Percentiles rank a stretch among this genome's conserved stretches.
Evolutionary conservation across 2,113 vertebrate species (phyloP).

Genomic region (Triplophysa dalaica): DNA sequence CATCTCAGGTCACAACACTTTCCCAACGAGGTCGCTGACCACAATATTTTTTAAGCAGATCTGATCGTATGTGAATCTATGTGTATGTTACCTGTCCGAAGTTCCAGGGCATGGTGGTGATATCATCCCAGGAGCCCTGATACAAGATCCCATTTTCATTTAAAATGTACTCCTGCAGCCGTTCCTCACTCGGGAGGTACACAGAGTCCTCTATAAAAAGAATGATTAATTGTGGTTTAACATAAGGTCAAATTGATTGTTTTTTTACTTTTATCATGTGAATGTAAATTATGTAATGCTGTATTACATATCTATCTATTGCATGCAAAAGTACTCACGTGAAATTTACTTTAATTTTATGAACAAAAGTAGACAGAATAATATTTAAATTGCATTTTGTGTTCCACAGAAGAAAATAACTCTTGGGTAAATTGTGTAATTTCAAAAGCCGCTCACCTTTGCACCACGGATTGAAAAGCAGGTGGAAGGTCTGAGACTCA

Average conservation of each 20-base stretch:
- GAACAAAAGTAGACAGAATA: too few species aligned
- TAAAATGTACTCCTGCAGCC: slow-evolving; percentile 82
- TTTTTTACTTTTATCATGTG: background rate
- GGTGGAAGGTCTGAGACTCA: slow-evolving; percentile 72
- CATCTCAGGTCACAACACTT: slow-evolving; percentile 17
- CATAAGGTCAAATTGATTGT: background rate
- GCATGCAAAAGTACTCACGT: too few species aligned
- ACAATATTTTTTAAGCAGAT: background rate
- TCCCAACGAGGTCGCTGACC: slow-evolving; percentile 17
- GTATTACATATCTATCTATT: too few species aligned
- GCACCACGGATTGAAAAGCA: slow-evolving; percentile 95
- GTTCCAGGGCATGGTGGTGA: slow-evolving; percentile 77
- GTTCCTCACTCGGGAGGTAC: slow-evolving; percentile 76
- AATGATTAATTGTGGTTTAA: background rate
- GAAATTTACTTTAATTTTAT: too few species aligned
- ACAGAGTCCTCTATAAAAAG: slow-evolving; percentile 76
- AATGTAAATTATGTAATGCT: too few species aligned
- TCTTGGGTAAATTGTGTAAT: too few species aligned
- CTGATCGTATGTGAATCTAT: slow-evolving; percentile 13
- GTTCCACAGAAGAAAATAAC: too few species aligned
- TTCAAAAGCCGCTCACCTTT: slow-evolving; percentile 74
- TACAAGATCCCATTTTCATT: slow-evolving; percentile 84
- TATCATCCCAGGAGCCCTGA: slow-evolving; percentile 75
- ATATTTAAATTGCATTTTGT: too few species aligned
- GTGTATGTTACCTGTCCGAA: slow-evolving; percentile 80